A percentile compares a stretch with the other conserved stretches of the same genome.
Evolutionary conservation across 2,797 vertebrate genomes (phyloP).

Genomic region (Pangasius krempfi): DNA sequence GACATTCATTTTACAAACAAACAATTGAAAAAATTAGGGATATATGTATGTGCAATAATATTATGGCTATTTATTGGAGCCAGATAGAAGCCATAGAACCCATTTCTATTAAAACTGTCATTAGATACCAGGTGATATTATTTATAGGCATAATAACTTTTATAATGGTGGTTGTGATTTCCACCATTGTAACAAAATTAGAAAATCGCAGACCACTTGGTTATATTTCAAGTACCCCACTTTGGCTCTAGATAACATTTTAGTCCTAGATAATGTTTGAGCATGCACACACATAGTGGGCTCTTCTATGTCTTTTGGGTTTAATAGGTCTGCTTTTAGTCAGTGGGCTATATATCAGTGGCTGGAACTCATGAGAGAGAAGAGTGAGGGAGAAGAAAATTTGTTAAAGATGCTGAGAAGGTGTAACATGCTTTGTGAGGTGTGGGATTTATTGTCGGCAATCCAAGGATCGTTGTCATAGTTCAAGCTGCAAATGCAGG

Average conservation of each 20-base stretch:
- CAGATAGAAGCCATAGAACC: neutral
- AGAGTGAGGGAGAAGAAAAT: conserved; percentile 15
- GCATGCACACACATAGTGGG: neutral
- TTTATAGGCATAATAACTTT: neutral
- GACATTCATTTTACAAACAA: neutral
- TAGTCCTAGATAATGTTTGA: neutral
- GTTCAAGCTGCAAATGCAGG: neutral
- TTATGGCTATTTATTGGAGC: neutral
- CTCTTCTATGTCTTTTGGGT: neutral
- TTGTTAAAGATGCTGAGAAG: neutral
- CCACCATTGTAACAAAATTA: neutral
- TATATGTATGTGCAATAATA: neutral
- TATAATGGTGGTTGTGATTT: neutral
- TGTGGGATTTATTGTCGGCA: conserved; percentile 42
- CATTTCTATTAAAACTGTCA: neutral
- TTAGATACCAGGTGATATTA: neutral
- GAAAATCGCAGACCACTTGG: neutral
- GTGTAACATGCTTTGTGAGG: neutral
- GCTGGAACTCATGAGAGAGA: neutral
- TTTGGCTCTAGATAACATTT: neutral
- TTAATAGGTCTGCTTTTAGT: conserved; percentile 1
- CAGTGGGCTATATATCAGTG: neutral
- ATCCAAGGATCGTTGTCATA: neutral
- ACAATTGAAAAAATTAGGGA: neutral
- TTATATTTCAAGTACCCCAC: neutral